These are phyloP conservation scores for Thereva unica DNA, from an alignment of 2,888 invertebrate genomes.

Conservation along the genomic window DNA sequence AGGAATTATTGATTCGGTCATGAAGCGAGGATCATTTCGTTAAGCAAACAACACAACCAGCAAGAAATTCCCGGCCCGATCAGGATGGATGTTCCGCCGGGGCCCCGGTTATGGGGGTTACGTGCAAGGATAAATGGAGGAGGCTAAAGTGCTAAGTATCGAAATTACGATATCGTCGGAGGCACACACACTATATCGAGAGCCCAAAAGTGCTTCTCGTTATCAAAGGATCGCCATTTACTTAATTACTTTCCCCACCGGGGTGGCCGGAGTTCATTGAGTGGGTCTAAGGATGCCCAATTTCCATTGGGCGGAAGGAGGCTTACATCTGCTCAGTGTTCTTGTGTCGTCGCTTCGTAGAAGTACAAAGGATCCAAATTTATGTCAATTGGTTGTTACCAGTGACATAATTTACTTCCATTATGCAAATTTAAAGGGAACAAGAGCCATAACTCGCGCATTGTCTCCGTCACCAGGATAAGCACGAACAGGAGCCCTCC, in stretches of 20 bases:
- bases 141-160: constrained; percentile 4
- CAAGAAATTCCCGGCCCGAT: too few species aligned
- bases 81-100: too few species aligned
- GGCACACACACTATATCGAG: background rate
- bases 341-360: constrained; percentile 3
- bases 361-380: constrained; percentile 37
- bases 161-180: constrained; percentile 3
- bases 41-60: too few species aligned
- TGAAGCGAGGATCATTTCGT: background rate
- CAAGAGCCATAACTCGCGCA: constrained; percentile 41
- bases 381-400: constrained; percentile 43
- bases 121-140: too few species aligned
- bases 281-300: background rate
- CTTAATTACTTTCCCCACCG: constrained; percentile 39
- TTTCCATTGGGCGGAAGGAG: background rate
- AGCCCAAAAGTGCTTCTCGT: constrained; percentile 8
- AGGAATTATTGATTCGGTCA: constrained; percentile 3
- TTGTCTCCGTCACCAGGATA: constrained; percentile 35
- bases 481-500: constrained; percentile 25
- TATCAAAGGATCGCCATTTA: constrained; percentile 40
- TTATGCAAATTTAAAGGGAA: constrained; percentile 42
- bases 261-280: background rate
- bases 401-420: constrained; percentile 43
- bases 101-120: too few species aligned
- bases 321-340: constrained; percentile 16